These are phyloP conservation scores for Aldabrachelys gigantea DNA, from an alignment of 2,113 vertebrate genomes.

Conservation along the genomic window DNA sequence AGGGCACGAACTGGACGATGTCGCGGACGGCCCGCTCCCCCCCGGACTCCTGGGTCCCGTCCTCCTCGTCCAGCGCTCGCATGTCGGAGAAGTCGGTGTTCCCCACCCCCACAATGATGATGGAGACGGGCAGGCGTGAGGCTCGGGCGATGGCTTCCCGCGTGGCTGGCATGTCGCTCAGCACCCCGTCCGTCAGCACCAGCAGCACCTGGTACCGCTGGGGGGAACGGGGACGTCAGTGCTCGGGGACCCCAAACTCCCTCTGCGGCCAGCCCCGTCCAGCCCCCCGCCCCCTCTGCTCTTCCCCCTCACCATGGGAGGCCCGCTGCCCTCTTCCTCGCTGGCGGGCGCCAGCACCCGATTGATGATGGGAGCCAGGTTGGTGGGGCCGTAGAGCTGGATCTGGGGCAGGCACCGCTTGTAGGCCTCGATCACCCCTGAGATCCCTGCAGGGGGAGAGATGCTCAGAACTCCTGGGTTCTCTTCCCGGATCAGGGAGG, in stretches of 20 bases:
- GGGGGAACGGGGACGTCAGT: neutral
- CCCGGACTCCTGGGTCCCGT: slow-evolving; percentile 59
- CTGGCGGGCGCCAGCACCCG: slow-evolving; percentile 64
- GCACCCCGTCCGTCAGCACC: slow-evolving; percentile 72
- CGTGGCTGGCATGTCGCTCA: slow-evolving; percentile 76
- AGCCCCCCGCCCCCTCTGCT: neutral
- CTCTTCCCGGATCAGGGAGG: neutral
- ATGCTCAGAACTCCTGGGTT: neutral
- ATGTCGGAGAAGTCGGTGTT: slow-evolving; percentile 76
- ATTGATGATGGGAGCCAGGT: slow-evolving; percentile 76
- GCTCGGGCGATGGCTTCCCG: slow-evolving; percentile 68
- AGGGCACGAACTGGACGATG: slow-evolving; percentile 77
- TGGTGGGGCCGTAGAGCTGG: slow-evolving; percentile 77
- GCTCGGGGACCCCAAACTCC: neutral
- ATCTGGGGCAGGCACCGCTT: slow-evolving; percentile 77
- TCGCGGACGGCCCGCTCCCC: slow-evolving; percentile 65
- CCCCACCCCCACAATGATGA: slow-evolving; percentile 77
- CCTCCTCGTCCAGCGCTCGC: slow-evolving; percentile 72
- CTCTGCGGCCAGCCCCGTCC: too few species aligned
- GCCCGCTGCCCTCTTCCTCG: slow-evolving; percentile 63
- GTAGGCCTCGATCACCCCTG: slow-evolving; percentile 71
- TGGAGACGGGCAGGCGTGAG: slow-evolving; percentile 75
- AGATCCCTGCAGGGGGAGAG: slow-evolving; percentile 57
- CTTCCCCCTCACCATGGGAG: slow-evolving; percentile 56
- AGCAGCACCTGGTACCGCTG: slow-evolving; percentile 76